Evolutionary conservation across 2,888 invertebrate species (phyloP).

Genomic region (Caradrina kadenii): DNA sequence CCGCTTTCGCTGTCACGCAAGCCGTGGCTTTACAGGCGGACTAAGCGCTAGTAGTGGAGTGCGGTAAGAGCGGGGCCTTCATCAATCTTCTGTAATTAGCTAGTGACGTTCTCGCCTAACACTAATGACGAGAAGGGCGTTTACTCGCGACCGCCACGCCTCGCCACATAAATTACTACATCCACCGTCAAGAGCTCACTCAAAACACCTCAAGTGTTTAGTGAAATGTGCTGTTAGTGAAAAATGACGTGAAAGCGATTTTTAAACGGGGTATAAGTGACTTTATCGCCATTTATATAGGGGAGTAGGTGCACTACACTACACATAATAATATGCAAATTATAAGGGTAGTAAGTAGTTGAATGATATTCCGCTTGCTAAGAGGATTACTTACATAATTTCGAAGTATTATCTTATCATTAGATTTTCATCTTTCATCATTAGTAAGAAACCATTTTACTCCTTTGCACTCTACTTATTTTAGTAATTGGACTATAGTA

Average conservation of each 20-base stretch:
- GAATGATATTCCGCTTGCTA: background rate
- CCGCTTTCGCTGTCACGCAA: constrained; percentile 32
- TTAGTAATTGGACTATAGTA: no score
- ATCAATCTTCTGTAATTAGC: constrained; percentile 87
- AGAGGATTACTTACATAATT: constrained; percentile 5
- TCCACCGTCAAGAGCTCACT: constrained; percentile 56
- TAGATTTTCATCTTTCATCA: background rate
- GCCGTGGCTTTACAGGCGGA: constrained; percentile 45
- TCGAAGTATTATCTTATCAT: no score
- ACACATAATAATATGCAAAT: constrained; percentile 4
- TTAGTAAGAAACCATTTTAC: no score
- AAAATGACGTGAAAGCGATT: constrained; percentile 51
- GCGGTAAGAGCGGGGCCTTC: constrained; percentile 73
- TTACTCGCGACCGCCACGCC: constrained; percentile 66
- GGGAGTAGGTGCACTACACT: background rate
- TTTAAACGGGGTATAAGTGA: constrained; percentile 33
- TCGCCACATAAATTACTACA: constrained; percentile 71
- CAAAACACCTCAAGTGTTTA: constrained; percentile 59
- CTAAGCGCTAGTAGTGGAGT: constrained; percentile 71
- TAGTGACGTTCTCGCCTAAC: constrained; percentile 78
- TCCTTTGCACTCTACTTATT: no score
- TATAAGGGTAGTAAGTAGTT: background rate
- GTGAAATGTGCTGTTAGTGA: constrained; percentile 54
- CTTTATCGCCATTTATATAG: constrained; percentile 35
- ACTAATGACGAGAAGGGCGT: constrained; percentile 80